Evolutionary conservation across 2,113 vertebrate genomes (phyloP), one percentile per base, ranked within the genome.

Genomic region (Limnothrissa miodon): DNA sequence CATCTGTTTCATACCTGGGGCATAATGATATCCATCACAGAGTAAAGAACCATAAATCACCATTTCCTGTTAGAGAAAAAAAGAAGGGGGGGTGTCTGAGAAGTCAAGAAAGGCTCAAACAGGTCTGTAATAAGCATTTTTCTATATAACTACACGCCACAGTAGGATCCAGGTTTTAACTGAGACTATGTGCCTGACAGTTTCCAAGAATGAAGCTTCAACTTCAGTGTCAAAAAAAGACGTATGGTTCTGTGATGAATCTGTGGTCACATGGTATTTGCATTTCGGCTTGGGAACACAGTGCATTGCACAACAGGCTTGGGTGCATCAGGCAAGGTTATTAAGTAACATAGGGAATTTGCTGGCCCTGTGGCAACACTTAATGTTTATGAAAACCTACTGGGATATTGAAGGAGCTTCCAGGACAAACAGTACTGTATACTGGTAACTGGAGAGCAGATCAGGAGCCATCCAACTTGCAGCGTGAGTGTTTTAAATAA

Each of bases 321-420:
- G 25, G 9, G 46, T 45, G 23, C 36, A 59, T 56, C 80, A 81
- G 80, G n/a, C 56, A 80, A 82, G 56, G 21, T 25, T 6, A 45
- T 83, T 70, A 29, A 85, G 59, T 80, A 80, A 85, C 78, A 66
- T 80, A 11, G 59, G 48, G 51, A 87, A 85, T 45, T 78, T 42
- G 53, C 33, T 39, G 78, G 48, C 17, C 19, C 11, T 1, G 25
- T 8, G 13, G 66, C 13, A 29, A 36, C 33, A 3, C 29, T 36
- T 9, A 53, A 15, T 25, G 36, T 6, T 45, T 53, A 23, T 46
- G 46, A 46, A 39, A 78, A 21, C 62, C 78, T 74, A 74, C n/a
- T 84, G 44, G 45, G 48, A 83, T 25, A 62, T 29, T 42, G 53
- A 13, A 62, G 15, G 29, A 33, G 83, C 79, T 74, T 78, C 80